Conservation (phyloP, 1,140 invertebrate species). For the Armadillidium nasatum region DNA sequence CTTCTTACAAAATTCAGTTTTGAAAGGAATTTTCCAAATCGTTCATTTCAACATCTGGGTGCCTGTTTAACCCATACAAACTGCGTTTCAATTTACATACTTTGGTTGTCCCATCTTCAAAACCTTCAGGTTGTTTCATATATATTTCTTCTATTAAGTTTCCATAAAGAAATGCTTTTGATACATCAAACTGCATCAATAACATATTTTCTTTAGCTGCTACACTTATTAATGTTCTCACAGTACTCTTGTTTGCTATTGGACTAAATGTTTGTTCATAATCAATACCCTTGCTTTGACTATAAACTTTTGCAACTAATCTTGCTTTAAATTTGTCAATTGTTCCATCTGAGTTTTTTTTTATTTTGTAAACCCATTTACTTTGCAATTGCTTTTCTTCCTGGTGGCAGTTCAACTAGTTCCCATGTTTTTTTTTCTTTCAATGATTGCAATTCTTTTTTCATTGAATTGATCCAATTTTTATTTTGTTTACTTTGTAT, state of each 20-base stretch:
- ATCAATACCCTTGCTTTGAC: conserved; percentile 45
- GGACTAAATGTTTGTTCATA: conserved; percentile 47
- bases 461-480: too few relatives aligned
- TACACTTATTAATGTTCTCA: conserved; percentile 37
- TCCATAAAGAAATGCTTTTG: conserved; percentile 45
- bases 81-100: conserved; percentile 50
- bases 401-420: too few relatives aligned
- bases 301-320: conserved; percentile 47
- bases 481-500: too few relatives aligned
- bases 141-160: conserved; percentile 39
- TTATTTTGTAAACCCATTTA: conserved; percentile 51
- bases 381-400: too few relatives aligned
- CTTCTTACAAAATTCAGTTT: conserved; percentile 46
- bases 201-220: conserved; percentile 27
- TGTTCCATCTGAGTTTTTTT: conserved; percentile 45
- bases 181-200: conserved; percentile 44
- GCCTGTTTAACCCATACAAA: conserved; percentile 48
- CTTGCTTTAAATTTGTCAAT: conserved; percentile 47
- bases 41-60: conserved; percentile 44
- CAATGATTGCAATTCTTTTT: too few relatives aligned
- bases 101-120: conserved; percentile 27
- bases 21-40: conserved; percentile 35
- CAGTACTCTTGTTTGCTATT: conserved; percentile 45
- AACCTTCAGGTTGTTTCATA: conserved; percentile 41
- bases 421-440: too few relatives aligned